Evolutionary conservation across 2,888 invertebrate genomes (phyloP), one percentile per base, ranked within the genome.

Genomic region (Baccha elongata): DNA sequence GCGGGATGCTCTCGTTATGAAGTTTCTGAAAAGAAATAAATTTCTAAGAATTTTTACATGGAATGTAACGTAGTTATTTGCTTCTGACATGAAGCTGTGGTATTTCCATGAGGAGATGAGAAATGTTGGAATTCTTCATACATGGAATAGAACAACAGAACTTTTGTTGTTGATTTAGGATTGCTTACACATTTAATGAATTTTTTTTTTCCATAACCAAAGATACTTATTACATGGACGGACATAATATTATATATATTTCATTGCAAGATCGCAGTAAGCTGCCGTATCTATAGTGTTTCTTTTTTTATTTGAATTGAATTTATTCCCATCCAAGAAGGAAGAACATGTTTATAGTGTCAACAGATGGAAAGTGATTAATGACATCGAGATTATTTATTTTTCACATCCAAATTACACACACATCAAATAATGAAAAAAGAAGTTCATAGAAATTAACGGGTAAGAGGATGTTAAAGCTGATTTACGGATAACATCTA

Each of bases 51-150:
- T 53, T 44, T 44, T 58, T 29, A 23, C 42, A 42, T 11, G 10
- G 23, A 53, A 52, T 3, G 15, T 10, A 40, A 15, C 1, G 13
- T 6, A 29, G 42, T 44, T 44, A 29, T 60, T 42, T 11, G 29
- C 44, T 60, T 60, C 44, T 44, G 17, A 60, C 60, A 60, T 60
- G 60, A 60, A 29, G 42, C 44, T 60, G n/a, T n/a, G 29, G 42
- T 44, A 44, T 23, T 35, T 11, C 21, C 23, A 15, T 26, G 42
- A 42, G 7, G 13, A n/a, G n/a, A 6, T 11, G 3, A 21, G 1
- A 15, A 13, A 48, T 13, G n/a, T 8, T 19, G 11, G 1, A 21
- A 21, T 19, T 4, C 3, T 3, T 4, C 4, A 5, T 15, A 23
- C n/a, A 42, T 19, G 2, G 21, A 2, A 55, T 13, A 13, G 15